Base-by-base conservation (phyloP, 2,113 vertebrate species). In the Nannobrachium achirus region DNA sequence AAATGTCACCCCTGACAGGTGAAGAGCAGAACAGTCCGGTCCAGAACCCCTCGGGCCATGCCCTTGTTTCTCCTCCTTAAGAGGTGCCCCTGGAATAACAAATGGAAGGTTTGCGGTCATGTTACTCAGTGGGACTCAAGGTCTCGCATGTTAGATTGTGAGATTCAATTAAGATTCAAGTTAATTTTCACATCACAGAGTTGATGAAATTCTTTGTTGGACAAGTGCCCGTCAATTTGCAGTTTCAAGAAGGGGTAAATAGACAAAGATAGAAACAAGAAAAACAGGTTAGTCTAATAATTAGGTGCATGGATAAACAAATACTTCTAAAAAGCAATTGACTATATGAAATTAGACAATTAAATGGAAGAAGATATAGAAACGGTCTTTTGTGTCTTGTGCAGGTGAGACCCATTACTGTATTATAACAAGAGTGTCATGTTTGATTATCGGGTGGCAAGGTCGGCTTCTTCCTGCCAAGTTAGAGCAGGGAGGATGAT, bases 1-100 rank as follows among this genome's bases (percentile, higher is more conserved):
- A 81, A 82, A 88, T 71, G 75, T 84, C 82, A 81, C 69, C 79
- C 56, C 16, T 66, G 68, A 79, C 83, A 85, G 74, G 75, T 88
- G 85, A 78, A 56, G 65, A 80, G 70, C 76, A 78, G 70, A 76
- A 18, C 59, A 10, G 56, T 33, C 63, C 63, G 56, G 52, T 40
- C 63, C 63, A 59, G 52, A 67, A 61, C 16, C 48, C 18, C 25
- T 5, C n/a, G n/a, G n/a, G n/a, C 25, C 25, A 33, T 33, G 25
- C 25, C 25, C 25, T 33, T 33, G 25, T 33, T 33, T 33, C 25
- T 33, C 25, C 25, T 51, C 57, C 42, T 25, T 73, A 66, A 63
- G 44, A 75, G 72, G 72, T 76, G 71, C 72, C 38, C 68, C 59
- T 65, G 51, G 40, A 61, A 76, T 70, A 75, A 82, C 66, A 81